Conservation (phyloP, 2,888 invertebrate species). For the Dryococelus australis region DNA sequence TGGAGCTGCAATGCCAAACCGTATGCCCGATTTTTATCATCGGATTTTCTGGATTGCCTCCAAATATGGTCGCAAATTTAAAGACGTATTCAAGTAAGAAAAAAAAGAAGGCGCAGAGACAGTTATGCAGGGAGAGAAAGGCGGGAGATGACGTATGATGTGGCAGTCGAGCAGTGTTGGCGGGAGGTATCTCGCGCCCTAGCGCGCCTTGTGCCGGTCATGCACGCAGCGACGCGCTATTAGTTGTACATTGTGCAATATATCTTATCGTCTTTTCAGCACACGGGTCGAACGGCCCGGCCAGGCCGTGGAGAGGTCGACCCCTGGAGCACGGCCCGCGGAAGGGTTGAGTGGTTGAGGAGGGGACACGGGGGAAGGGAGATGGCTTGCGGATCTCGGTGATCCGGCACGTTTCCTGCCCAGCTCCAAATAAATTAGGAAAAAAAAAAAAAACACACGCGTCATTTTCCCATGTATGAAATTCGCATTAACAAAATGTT, state of each 20-base stretch:
- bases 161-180: background rate
- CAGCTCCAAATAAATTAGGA: slow-evolving; percentile 37
- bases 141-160: background rate
- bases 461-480: background rate
- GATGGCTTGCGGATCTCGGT: slow-evolving; percentile 36
- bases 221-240: background rate
- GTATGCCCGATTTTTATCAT: too few relatives aligned
- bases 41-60: too few relatives aligned
- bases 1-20: too few relatives aligned
- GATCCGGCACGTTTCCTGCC: slow-evolving; percentile 39
- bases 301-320: background rate
- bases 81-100: too few relatives aligned
- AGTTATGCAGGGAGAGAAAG: too few relatives aligned
- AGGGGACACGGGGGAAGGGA: background rate
- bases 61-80: too few relatives aligned
- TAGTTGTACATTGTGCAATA: slow-evolving; percentile 30
- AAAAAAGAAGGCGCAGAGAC: too few relatives aligned
- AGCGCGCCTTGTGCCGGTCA: background rate
- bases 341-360: too few relatives aligned
- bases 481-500: background rate
- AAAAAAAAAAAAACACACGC: slow-evolving; percentile 30
- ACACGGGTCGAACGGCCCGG: slow-evolving; percentile 27
- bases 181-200: background rate
- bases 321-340: background rate
- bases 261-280: slow-evolving; percentile 39